Conservation (phyloP, 2,888 invertebrate species). For the Polietes domitor region DNA sequence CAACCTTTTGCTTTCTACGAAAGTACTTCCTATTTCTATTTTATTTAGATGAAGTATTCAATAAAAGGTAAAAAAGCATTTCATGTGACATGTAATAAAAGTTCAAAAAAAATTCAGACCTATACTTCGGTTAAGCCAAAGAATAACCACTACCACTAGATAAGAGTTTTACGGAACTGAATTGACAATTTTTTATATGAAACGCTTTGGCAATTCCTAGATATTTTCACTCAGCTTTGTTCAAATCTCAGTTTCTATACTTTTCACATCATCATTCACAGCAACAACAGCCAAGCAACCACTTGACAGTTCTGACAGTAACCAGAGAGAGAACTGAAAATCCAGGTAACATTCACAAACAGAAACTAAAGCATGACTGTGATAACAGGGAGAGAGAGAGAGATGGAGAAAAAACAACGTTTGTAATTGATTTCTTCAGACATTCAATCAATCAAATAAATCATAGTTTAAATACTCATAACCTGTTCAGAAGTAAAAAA, state of each 20-base stretch:
- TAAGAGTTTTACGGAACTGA: too few species aligned
- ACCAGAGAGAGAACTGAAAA: constrained; percentile 34
- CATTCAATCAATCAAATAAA: constrained; percentile 67
- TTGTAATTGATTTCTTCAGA: constrained; percentile 62
- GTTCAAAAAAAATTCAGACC: too few species aligned
- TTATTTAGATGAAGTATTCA: too few species aligned
- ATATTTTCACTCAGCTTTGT: too few species aligned
- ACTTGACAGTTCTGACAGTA: constrained; percentile 29
- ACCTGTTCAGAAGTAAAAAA: constrained; percentile 49
- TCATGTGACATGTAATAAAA: too few species aligned
- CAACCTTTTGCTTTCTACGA: too few species aligned
- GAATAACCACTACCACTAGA: too few species aligned
- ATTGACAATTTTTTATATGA: too few species aligned
- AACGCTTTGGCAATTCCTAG: too few species aligned
- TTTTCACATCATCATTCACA: constrained; percentile 7
- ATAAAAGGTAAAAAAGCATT: too few species aligned
- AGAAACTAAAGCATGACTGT: background rate
- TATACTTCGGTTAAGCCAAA: too few species aligned
- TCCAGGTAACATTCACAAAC: constrained; percentile 35
- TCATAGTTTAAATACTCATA: constrained; percentile 65
- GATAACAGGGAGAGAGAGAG: constrained; percentile 39
- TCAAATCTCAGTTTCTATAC: background rate
- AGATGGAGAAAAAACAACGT: constrained; percentile 33
- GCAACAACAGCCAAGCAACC: background rate
- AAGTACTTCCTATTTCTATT: too few species aligned